Base-by-base conservation (phyloP, 1,140 invertebrate genomes). In the Drosophila willistoni region DNA sequence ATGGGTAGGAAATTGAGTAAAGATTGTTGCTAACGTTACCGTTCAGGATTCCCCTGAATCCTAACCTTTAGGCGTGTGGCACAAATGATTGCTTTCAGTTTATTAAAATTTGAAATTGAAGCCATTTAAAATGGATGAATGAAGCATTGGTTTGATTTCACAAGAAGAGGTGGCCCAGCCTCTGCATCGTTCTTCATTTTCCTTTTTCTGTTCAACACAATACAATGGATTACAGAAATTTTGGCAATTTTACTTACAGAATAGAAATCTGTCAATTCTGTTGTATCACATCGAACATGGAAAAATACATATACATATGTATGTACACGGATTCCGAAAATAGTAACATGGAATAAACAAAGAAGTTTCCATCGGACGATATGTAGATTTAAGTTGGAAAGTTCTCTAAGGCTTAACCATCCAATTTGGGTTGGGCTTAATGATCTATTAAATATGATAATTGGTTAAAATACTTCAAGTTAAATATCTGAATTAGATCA, bases 61-160 rank as follows among this genome's bases (percentile, higher is more conserved):
- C 29, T 29, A 29, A 64, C 39, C 33, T 62, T 55, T 19, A 29
- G 39, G 34, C 9, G 39, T 22, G n/a, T 62, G 60, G 7, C 60
- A 19, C 44, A 51, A 62, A 62, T 62, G 17, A 61, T 61, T 61
- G 34, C 34, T 19, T 62, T 36, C 19, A 41, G 39, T 62, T 29
- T 62, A 62, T 62, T 62, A 62, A 62, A 62, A 62, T 62, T n/a
- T n/a, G 34, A 44, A 22, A 22, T n/a, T 19, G 17, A 62, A 41
- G 39, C 34, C 36, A 42, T 59, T 59, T 36, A 36, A 36, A 51
- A 51, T 51, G 17, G 17, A 59, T 59, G 36, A 13, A 36, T 59
- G 33, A 59, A 25, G 7, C 36, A 59, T 36, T 59, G 14, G 56
- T 59, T 19, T 33, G 56, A 19, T 59, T 59, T 59, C n/a, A 36